Evolutionary conservation across 2,888 invertebrate species (phyloP).

Genomic region (Caenorhabditis sinica): DNA sequence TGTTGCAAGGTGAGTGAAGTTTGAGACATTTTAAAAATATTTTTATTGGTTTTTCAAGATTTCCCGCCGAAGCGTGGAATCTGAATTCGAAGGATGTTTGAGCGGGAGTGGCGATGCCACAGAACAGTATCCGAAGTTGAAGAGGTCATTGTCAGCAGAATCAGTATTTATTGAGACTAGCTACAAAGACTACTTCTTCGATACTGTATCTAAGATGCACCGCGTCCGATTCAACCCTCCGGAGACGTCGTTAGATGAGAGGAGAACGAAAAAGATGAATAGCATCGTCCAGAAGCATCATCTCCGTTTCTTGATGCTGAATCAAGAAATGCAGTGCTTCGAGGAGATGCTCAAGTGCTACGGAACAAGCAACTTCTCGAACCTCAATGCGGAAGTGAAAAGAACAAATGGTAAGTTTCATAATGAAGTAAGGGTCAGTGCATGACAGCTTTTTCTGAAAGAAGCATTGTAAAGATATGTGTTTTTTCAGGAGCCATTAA

Average conservation of each 20-base stretch:
- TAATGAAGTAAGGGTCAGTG: too few species aligned
- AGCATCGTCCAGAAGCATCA: neutral
- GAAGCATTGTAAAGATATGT: too few species aligned
- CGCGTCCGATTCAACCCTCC: neutral
- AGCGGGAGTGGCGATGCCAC: neutral
- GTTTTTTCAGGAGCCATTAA: too few species aligned
- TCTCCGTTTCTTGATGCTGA: neutral
- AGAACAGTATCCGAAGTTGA: neutral
- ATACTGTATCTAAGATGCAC: neutral
- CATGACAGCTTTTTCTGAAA: too few species aligned
- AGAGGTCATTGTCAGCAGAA: neutral
- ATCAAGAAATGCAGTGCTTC: neutral
- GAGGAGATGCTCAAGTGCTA: constrained; percentile 21
- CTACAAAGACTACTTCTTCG: neutral
- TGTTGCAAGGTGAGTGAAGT: too few species aligned
- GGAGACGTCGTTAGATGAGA: neutral
- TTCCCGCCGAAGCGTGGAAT: too few species aligned
- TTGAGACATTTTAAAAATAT: too few species aligned
- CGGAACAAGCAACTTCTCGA: neutral
- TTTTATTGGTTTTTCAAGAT: too few species aligned
- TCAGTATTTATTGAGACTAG: constrained; percentile 1
- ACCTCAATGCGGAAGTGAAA: neutral
- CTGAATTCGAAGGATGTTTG: neutral
- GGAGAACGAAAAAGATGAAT: constrained; percentile 2
- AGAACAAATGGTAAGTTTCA: neutral